These are phyloP conservation scores for Tympanuchus pallidicinctus DNA, from an alignment of 2,113 vertebrate species.

Conservation along the genomic window DNA sequence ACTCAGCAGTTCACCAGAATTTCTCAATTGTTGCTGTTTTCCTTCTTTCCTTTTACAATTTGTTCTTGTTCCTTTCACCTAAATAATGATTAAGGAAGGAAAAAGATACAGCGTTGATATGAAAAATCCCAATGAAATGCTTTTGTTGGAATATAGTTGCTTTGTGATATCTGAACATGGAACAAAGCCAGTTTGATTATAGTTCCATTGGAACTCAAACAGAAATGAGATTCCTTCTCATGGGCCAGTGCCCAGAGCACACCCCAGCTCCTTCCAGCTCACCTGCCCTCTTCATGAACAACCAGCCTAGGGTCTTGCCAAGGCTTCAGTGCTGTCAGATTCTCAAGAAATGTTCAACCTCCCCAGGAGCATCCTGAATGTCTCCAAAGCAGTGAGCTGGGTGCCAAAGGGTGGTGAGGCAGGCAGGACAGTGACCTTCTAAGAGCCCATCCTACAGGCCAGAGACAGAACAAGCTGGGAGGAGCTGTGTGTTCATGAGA, in stretches of 20 bases:
- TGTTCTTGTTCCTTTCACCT: background rate
- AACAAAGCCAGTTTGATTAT: background rate
- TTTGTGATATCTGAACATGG: background rate
- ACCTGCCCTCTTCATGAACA: background rate
- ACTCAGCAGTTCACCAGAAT: background rate
- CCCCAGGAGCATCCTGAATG: background rate
- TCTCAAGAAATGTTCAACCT: background rate
- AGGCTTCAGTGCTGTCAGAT: background rate
- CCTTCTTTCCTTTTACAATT: background rate
- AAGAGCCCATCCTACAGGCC: background rate
- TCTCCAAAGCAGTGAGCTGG: accelerated
- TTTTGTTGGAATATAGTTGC: background rate
- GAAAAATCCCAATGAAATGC: background rate
- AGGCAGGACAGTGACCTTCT: background rate
- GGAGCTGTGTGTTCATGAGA: background rate
- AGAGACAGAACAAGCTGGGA: background rate
- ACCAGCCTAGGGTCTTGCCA: accelerated
- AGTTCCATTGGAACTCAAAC: background rate
- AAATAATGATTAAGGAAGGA: background rate
- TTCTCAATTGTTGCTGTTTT: background rate
- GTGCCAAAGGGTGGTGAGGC: background rate
- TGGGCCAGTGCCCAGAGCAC: background rate
- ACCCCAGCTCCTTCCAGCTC: accelerated
- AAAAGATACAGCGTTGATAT: background rate
- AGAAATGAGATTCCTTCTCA: background rate